Percentiles rank a stretch among this genome's conserved stretches.
Conservation (phyloP, 2,797 vertebrate genomes). For the Syndactyla subalaris region DNA sequence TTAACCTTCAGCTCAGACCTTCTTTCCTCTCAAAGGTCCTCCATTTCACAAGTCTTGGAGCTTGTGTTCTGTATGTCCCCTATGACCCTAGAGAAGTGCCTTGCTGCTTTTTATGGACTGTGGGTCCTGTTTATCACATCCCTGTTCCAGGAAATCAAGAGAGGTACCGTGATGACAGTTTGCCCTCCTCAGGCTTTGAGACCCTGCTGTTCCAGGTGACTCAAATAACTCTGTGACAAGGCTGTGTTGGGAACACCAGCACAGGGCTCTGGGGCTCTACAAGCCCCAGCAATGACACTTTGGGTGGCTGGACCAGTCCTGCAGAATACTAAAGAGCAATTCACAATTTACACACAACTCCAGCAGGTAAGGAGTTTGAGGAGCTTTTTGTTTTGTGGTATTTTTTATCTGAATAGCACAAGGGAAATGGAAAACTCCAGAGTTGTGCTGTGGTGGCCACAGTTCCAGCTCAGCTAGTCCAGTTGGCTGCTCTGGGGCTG, state of each 20-base stretch:
- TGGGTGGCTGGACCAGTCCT: background rate
- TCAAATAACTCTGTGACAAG: background rate
- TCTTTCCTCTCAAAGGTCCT: background rate
- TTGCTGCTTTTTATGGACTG: background rate
- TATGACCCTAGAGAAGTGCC: background rate
- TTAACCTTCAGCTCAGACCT: background rate
- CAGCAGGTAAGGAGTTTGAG: background rate
- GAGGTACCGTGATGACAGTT: background rate
- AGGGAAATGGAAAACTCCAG: background rate
- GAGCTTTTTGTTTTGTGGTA: background rate
- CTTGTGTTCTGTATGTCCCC: background rate
- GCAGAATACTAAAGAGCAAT: background rate
- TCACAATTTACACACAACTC: background rate
- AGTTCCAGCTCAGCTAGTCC: background rate
- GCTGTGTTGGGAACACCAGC: background rate
- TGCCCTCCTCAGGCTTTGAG: background rate
- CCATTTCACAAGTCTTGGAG: background rate
- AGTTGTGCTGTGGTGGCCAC: fast-evolving
- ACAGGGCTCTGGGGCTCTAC: background rate
- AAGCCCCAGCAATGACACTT: background rate
- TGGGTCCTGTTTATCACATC: background rate
- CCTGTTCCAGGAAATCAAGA: background rate
- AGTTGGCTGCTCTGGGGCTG: background rate
- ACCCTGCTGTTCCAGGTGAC: background rate
- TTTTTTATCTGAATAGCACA: background rate